Conservation (phyloP, 2,797 vertebrate species). For the Ispidina picta region DNA sequence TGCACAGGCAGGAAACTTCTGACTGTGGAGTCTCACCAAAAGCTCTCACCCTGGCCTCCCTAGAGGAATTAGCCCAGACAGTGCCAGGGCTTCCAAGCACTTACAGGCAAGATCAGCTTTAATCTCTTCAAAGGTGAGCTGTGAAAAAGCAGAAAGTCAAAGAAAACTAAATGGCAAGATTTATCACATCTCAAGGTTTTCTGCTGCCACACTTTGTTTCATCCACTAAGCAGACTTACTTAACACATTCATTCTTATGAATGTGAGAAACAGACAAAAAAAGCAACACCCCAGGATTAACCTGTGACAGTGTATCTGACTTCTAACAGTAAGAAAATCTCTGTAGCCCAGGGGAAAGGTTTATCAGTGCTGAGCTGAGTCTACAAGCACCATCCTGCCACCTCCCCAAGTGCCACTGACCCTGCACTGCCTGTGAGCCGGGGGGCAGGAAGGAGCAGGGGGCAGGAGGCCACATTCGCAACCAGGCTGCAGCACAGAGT, state of each 20-base stretch:
- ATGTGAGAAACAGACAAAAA: neutral
- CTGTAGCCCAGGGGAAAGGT: neutral
- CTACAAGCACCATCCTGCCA: neutral
- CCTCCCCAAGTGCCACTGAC: fast-evolving
- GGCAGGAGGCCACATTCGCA: neutral
- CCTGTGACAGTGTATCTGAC: neutral
- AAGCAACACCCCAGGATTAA: neutral
- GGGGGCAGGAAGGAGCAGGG: neutral
- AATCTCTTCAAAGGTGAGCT: neutral
- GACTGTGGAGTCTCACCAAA: neutral
- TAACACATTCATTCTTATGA: neutral
- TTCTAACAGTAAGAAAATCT: neutral
- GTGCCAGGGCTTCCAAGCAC: neutral
- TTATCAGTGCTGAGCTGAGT: neutral
- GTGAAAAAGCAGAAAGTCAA: neutral
- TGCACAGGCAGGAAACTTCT: neutral
- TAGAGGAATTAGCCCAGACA: neutral
- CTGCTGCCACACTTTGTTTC: neutral
- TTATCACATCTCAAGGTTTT: neutral
- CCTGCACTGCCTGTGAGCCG: fast-evolving
- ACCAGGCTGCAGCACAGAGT: fast-evolving
- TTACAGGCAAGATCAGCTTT: neutral
- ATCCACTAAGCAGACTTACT: neutral
- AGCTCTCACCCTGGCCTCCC: neutral
- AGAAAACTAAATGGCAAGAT: neutral